Evolutionary conservation across 2,113 vertebrate species (phyloP).

Genomic region (Tragelaphus buxtoni): DNA sequence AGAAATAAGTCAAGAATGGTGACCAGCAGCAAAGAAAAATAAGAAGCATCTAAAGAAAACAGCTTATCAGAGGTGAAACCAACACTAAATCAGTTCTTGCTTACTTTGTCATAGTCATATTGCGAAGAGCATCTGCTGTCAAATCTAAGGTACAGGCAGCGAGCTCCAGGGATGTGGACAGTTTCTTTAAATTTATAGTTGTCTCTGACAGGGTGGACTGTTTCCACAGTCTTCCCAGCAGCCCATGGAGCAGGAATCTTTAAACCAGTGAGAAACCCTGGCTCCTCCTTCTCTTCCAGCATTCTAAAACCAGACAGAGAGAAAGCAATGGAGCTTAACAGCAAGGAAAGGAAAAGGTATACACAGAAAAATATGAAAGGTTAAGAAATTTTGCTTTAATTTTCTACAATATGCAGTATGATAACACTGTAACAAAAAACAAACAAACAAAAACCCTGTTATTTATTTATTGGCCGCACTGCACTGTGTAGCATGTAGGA

Average conservation of each 20-base stretch:
- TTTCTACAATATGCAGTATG: background rate
- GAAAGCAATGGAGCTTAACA: background rate
- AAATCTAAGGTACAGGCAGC: conserved; percentile 96
- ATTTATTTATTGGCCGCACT: background rate
- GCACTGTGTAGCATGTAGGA: background rate
- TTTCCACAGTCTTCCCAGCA: conserved; percentile 98
- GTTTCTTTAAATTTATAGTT: conserved; percentile 99
- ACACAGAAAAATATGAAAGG: background rate
- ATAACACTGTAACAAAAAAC: background rate
- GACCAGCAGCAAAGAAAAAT: conserved; percentile 57
- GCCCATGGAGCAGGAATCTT: conserved; percentile 99
- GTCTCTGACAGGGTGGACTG: conserved; percentile 96
- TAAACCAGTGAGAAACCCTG: conserved; percentile 96
- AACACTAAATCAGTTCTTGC: background rate
- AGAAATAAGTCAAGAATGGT: conserved; percentile 44
- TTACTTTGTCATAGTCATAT: conserved; percentile 99
- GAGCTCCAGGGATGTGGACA: conserved; percentile 96
- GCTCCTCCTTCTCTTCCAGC: conserved; percentile 96
- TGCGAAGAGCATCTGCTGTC: conserved; percentile 98
- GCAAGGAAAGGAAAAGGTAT: background rate
- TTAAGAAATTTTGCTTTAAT: background rate
- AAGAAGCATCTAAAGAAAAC: conserved; percentile 42
- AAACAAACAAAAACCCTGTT: background rate
- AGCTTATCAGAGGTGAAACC: background rate
- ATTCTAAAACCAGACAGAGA: conserved; percentile 82